Base-by-base conservation (phyloP, 2,113 vertebrate species). In the Ardeotis arabs region DNA sequence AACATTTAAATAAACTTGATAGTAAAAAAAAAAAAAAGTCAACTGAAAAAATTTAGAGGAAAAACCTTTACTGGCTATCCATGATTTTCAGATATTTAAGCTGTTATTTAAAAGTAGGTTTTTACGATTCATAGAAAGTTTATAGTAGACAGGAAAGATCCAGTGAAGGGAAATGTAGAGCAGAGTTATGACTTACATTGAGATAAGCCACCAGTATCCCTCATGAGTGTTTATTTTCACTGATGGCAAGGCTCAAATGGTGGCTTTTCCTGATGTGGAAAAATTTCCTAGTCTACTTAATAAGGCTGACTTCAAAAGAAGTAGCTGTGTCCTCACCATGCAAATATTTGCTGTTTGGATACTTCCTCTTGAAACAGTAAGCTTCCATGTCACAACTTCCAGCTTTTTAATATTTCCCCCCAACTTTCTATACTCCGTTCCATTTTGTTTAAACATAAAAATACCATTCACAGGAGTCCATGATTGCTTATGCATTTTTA, bases 301-400 rank as follows among this genome's bases (percentile, higher is more conserved):
- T 47, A 55, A 69, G 25, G 7, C 14, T 77, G 28, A 77, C 29
- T 83, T 91, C 37, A 77, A 69, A 74, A 77, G 59, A 56, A 82
- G 52, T 37, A 53, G 14, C 41, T 73, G 20, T 83, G n/a, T 27
- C 45, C 31, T 62, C 13, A 37, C n/a, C 14, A 11, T 22, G 29
- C 83, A 93, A 93, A 73, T 92, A 85, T 90, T 83, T 93, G 78
- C 28, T 95, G 10, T 86, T 83, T 58, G 33, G 45, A n/a, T 66
- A 55, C 58, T 16, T 91, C 14, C 19, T 81, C 47, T 70, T n/a
- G 8, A 7, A 69, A 79, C 44, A 52, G 17, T 72, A 47, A 87
- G 44, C 39, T 72, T 93, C 16, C 18, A 11, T 69, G 50, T 62
- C 47, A 39, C 63, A 75, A 29, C 73, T 84, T 64, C 7, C 39